These are phyloP conservation scores for Oenanthe oenanthe DNA, from an alignment of 2,113 vertebrate species.

Conservation along the genomic window DNA sequence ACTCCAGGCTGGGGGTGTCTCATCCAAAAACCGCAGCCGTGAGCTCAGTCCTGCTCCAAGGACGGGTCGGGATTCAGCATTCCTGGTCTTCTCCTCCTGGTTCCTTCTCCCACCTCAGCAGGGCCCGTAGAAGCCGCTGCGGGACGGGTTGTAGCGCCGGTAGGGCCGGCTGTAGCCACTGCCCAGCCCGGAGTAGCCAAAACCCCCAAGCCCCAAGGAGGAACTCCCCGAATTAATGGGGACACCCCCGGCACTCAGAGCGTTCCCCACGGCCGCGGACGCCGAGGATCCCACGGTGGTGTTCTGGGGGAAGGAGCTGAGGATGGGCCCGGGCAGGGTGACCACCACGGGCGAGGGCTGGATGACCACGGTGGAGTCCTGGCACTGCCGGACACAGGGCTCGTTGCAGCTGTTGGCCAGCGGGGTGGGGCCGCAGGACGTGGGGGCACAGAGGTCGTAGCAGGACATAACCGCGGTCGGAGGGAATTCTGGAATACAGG, in stretches of 20 bases:
- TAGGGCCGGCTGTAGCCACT: not conserved
- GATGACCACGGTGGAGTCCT: not conserved
- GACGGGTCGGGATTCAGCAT: accelerated
- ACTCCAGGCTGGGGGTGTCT: not conserved
- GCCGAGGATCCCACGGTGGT: not conserved
- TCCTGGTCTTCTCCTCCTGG: not conserved
- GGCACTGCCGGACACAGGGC: slow-evolving; percentile 2
- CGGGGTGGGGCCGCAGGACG: not conserved
- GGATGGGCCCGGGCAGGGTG: slow-evolving; percentile 33
- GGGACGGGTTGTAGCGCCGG: not conserved
- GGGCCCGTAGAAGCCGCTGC: not conserved
- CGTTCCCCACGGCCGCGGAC: not conserved
- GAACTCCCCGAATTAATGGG: not conserved
- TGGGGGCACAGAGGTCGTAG: not conserved
- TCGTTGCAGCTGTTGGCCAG: slow-evolving; percentile 37
- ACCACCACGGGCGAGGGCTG: slow-evolving; percentile 32
- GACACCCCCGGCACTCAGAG: accelerated
- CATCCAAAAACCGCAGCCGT: not conserved
- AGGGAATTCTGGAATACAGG: not conserved
- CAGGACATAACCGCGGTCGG: not conserved
- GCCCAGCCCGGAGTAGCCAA: not conserved
- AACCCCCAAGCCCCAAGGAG: not conserved
- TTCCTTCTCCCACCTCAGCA: accelerated
- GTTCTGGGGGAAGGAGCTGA: slow-evolving; percentile 42
- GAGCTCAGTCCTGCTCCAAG: not conserved